Conservation (phyloP, 2,113 vertebrate species). For the Nibea coibor region DNA sequence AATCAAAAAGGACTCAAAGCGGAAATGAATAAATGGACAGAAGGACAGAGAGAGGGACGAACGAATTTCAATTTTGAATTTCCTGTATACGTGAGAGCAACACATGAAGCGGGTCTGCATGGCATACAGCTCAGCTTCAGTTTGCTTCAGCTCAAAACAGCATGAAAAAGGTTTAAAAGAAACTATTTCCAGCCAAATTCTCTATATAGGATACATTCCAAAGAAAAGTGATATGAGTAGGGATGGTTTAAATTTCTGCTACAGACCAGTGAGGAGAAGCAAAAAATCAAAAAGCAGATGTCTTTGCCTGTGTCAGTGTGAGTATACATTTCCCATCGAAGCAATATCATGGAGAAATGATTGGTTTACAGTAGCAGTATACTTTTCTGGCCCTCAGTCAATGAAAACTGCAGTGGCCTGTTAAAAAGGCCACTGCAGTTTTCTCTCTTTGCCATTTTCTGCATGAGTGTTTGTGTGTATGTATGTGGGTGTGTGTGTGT, state of each 20-base stretch:
- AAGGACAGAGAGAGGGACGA: conserved; percentile 2
- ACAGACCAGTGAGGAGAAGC: conserved; percentile 1
- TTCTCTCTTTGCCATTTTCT: background rate
- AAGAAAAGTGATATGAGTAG: conserved; percentile 4
- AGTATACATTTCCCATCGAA: background rate
- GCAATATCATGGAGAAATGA: conserved; percentile 9
- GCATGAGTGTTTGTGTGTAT: background rate
- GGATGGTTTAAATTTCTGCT: conserved; percentile 17
- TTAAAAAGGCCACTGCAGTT: conserved; percentile 41
- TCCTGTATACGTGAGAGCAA: conserved; percentile 9
- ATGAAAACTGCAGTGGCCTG: conserved; percentile 28
- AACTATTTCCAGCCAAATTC: conserved; percentile 47
- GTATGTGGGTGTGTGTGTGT: conserved; percentile 5
- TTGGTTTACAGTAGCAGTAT: conserved; percentile 3
- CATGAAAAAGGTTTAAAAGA: conserved; percentile 6
- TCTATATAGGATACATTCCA: conserved; percentile 5
- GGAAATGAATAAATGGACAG: conserved; percentile 16
- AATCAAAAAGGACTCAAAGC: background rate
- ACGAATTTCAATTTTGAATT: conserved; percentile 31
- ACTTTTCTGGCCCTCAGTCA: conserved; percentile 10
- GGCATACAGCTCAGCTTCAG: conserved; percentile 18
- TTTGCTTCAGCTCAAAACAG: conserved; percentile 17
- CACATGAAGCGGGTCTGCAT: conserved; percentile 21
- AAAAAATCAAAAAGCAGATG: background rate
- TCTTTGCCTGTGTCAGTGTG: background rate